phyloP scores from a whole-genome alignment of 2,797 vertebrate genomes.

The Heliangelus exortis region DNA sequence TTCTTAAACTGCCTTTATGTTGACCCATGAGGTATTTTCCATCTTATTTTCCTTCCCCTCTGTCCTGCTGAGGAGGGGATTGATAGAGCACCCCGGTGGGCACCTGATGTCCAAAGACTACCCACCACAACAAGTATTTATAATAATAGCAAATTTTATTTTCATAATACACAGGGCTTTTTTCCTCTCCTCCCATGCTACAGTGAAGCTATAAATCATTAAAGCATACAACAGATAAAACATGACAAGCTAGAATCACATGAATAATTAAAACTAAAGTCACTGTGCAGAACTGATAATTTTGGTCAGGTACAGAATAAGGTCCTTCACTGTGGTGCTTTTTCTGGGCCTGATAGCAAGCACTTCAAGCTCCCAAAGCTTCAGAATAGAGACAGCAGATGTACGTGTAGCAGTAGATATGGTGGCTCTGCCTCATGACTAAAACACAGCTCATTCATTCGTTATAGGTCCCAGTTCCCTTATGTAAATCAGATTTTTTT shows the following conservation, averaged over 20 bases:
- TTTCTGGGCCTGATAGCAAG: background rate
- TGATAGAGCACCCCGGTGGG: background rate
- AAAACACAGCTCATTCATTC: background rate
- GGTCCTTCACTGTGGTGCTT: background rate
- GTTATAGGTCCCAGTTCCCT: background rate
- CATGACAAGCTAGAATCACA: slow-evolving; percentile 51
- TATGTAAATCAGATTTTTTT: background rate
- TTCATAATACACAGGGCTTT: slow-evolving; percentile 11
- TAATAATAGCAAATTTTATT: background rate
- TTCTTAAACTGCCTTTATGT: background rate
- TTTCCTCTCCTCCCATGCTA: background rate
- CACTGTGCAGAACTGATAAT: slow-evolving; percentile 45
- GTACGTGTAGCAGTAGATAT: background rate
- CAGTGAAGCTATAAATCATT: slow-evolving; percentile 57
- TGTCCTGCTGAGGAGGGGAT: background rate
- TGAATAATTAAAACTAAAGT: slow-evolving; percentile 63
- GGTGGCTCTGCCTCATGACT: background rate
- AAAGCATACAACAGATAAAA: slow-evolving; percentile 65
- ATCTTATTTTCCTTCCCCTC: background rate
- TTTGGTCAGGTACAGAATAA: slow-evolving; percentile 54
- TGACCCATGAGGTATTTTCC: background rate
- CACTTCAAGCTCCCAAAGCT: background rate
- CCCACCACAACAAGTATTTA: background rate
- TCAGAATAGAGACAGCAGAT: background rate
- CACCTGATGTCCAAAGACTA: background rate